Base-by-base conservation (phyloP, 2,888 invertebrate genomes). In the Rhagium mordax region DNA sequence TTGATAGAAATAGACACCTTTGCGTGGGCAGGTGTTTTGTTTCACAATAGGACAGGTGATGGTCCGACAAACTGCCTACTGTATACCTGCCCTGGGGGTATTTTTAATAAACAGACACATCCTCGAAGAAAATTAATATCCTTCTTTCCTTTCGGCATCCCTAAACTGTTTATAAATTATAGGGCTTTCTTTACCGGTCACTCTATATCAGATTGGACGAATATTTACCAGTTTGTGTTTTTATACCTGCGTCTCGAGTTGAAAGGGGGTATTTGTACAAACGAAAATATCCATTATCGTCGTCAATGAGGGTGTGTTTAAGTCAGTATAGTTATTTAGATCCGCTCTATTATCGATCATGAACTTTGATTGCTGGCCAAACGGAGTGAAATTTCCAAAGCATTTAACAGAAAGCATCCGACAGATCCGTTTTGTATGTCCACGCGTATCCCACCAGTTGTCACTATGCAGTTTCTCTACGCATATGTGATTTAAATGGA, bases 11-110 rank as follows among this genome's bases (percentile, higher is more conserved):
- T 71, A 71, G 71, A 27, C 70, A 61, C 70, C 70, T 75, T 72
- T 72, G 71, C 72, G 74, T 72, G 72, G 72, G 74, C 74, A 75
- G 74, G 74, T 75, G 74, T 61, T 67, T 55, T 18, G 13, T 47
- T 55, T 67, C 55, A 67, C 66, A 71, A 66, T 71, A 51, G 71
- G 71, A 65, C 71, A 71, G 71, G 71, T 71, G 71, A 59, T 71
- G 57, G n/a, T 47, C 71, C 24, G 60, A 71, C 71, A 55, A 64
- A 66, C 71, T 59, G 71, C 65, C 71, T 64, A 70, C 57, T 20
- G 55, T 55, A n/a, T n/a, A 21, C 71, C 24, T 57, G 65, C 53
- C 65, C 20, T n/a, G n/a, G 16, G 16, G 33, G 33, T 29, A 20
- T 53, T 41, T 67, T 57, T 55, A 41, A 57, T 57, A 57, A 47